phyloP scores from a whole-genome alignment of 2,888 invertebrate species.

The Drosophila rellima region DNA sequence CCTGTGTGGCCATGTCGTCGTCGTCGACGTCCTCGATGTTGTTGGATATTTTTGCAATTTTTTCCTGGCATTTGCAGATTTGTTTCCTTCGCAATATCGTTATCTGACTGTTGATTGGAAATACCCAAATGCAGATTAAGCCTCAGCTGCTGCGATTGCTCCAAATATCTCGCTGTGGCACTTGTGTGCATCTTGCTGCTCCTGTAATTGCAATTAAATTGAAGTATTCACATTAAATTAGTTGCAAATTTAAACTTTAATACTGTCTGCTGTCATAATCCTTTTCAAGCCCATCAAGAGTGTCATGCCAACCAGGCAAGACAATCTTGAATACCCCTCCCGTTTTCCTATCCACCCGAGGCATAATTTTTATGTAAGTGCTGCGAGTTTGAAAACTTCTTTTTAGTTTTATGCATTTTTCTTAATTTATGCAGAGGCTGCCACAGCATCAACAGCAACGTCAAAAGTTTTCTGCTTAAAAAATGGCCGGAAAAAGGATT shows the following conservation, averaged over 20 bases:
- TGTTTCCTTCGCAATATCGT: constrained; percentile 36
- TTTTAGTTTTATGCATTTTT: constrained; percentile 45
- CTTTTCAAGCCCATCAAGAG: not conserved
- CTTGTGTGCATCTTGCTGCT: constrained; percentile 57
- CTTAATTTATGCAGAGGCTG: constrained; percentile 63
- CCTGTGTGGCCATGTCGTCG: constrained; percentile 10
- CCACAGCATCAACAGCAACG: constrained; percentile 13
- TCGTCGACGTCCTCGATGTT: constrained; percentile 59
- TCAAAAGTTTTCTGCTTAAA: constrained; percentile 51
- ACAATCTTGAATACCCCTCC: not conserved
- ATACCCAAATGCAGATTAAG: constrained; percentile 36
- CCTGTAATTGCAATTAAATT: constrained; percentile 41
- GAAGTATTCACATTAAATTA: constrained; percentile 2
- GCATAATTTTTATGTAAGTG: constrained; percentile 32
- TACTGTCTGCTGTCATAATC: not conserved
- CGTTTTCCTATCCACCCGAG: not conserved
- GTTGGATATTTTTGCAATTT: constrained; percentile 66
- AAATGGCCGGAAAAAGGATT: constrained; percentile 27
- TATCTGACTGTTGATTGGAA: constrained; percentile 40
- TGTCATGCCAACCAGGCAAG: constrained; percentile 18
- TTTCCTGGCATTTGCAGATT: constrained; percentile 63
- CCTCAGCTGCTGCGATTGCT: constrained; percentile 37
- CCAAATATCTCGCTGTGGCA: constrained; percentile 31
- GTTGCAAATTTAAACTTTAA: not conserved
- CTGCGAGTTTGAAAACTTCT: constrained; percentile 36